phyloP scores from a whole-genome alignment of 53 echinoderm and acorn worm species.

The Apostichopus leukothele region DNA sequence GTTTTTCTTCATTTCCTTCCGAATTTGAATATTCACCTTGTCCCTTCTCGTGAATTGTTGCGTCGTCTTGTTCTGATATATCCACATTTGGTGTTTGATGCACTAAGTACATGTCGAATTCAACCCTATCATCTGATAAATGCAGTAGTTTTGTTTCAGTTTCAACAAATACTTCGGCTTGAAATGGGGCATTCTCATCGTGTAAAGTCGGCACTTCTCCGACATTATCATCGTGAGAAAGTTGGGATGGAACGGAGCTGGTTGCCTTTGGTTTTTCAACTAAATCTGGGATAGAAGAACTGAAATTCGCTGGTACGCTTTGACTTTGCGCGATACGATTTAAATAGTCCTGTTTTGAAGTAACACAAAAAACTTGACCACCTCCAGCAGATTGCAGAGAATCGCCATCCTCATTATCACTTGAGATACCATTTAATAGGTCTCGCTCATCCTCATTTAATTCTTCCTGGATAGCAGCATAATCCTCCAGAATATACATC shows the following conservation, averaged over 20 bases:
- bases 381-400: neutral
- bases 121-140: constrained; percentile 13
- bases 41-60: neutral
- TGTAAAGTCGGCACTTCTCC: too few relatives aligned
- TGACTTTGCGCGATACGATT: neutral
- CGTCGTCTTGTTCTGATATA: neutral
- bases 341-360: neutral
- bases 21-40: neutral
- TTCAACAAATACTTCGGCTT: neutral
- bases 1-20: too few relatives aligned
- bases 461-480: neutral
- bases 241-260: neutral
- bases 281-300: neutral
- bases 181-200: neutral
- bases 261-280: neutral
- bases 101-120: constrained; percentile 6
- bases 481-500: constrained; percentile 19
- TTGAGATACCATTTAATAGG: neutral
- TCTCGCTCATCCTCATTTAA: neutral
- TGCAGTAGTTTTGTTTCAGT: constrained; percentile 20
- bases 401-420: neutral
- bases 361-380: constrained; percentile 25
- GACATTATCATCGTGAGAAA: neutral
- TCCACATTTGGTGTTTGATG: neutral
- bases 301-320: neutral